Percentiles rank a stretch among this genome's conserved stretches.
These are phyloP conservation scores for Trachymyrmex cornetzi DNA, from an alignment of 1,140 invertebrate species.

Conservation along the genomic window DNA sequence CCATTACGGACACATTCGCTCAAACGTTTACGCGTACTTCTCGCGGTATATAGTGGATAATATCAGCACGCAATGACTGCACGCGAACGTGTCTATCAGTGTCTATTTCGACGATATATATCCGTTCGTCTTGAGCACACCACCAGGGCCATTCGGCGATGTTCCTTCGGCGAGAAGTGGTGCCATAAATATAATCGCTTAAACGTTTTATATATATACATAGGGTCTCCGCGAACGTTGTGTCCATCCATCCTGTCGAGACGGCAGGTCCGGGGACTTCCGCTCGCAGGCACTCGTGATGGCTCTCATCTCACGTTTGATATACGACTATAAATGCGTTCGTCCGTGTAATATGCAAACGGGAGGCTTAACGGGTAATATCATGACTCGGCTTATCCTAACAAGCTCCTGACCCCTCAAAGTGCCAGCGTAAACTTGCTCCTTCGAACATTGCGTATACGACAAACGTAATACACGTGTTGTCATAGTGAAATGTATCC, in stretches of 20 bases:
- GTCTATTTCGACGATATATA: slow-evolving; percentile 24
- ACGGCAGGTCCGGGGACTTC: slow-evolving; percentile 52
- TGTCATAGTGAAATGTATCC: slow-evolving; percentile 2
- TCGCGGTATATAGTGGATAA: slow-evolving; percentile 53
- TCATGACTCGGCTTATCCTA: slow-evolving; percentile 43
- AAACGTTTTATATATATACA: slow-evolving; percentile 35
- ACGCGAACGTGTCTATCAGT: background rate
- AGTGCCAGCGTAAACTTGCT: slow-evolving; percentile 33
- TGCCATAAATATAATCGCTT: slow-evolving; percentile 68
- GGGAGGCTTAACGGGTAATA: slow-evolving; percentile 66
- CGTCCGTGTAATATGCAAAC: slow-evolving; percentile 57
- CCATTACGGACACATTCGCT: slow-evolving; percentile 48
- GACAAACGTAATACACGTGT: background rate
- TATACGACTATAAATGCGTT: slow-evolving; percentile 65
- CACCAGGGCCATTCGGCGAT: background rate
- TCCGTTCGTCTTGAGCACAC: background rate
- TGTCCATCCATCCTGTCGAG: slow-evolving; percentile 62
- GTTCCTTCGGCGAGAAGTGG: slow-evolving; percentile 49
- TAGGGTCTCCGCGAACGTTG: slow-evolving; percentile 13
- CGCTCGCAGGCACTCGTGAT: slow-evolving; percentile 45
- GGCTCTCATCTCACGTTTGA: slow-evolving; percentile 48
- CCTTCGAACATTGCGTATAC: slow-evolving; percentile 1
- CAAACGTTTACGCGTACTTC: slow-evolving; percentile 45
- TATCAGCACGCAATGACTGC: slow-evolving; percentile 20
- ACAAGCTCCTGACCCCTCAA: slow-evolving; percentile 48